Evolutionary conservation across 2,113 vertebrate species (phyloP).

Genomic region (Aythya baeri): DNA sequence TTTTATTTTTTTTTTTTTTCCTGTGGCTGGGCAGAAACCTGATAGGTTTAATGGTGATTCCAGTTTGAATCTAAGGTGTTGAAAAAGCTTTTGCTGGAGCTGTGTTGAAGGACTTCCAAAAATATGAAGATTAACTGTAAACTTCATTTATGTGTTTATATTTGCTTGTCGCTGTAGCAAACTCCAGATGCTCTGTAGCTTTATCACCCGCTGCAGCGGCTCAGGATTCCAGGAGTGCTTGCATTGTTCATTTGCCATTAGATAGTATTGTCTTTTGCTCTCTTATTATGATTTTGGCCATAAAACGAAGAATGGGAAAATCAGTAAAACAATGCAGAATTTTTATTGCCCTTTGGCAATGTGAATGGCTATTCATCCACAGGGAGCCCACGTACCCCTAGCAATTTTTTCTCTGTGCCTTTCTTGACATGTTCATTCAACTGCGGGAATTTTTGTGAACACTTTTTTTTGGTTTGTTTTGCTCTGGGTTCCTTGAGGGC

Average conservation of each 20-base stretch:
- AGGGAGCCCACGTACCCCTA: background rate
- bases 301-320: constrained; percentile 1
- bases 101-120: background rate
- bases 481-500: background rate
- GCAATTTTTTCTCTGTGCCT: background rate
- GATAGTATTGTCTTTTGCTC: constrained; percentile 37
- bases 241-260: background rate
- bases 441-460: background rate
- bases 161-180: constrained; percentile 28
- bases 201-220: background rate
- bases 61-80: constrained; percentile 38
- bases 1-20: background rate
- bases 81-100: constrained; percentile 18
- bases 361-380: background rate
- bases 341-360: constrained; percentile 9
- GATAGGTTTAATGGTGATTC: constrained; percentile 52
- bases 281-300: background rate
- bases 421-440: background rate
- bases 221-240: background rate
- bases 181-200: constrained; percentile 14
- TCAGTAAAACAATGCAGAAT: background rate
- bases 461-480: background rate
- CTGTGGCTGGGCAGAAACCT: constrained; percentile 12
- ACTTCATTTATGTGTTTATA: background rate
- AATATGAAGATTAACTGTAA: background rate